Percentiles rank a stretch among this genome's conserved stretches.
Conservation (phyloP, 2,797 vertebrate species). For the Macrochelys suwanniensis region DNA sequence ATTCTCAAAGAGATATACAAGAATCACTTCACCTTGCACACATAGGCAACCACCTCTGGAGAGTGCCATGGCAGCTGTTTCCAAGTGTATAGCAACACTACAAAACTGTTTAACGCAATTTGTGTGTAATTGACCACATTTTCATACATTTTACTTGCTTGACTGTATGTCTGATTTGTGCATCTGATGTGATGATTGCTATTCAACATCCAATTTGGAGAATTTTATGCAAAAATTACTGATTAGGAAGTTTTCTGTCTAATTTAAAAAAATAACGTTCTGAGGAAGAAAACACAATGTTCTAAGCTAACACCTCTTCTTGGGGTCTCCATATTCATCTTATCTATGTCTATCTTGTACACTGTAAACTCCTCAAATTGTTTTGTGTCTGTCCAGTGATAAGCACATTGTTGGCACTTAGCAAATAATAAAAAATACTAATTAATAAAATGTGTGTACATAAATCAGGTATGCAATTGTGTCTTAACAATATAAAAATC, state of each 20-base stretch:
- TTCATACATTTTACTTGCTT: not conserved
- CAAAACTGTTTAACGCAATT: not conserved
- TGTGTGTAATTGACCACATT: not conserved
- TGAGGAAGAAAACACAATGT: not conserved
- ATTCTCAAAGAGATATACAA: not conserved
- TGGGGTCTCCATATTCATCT: not conserved
- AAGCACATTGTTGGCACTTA: not conserved
- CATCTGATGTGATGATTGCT: not conserved
- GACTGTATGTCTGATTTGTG: not conserved
- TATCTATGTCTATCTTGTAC: not conserved
- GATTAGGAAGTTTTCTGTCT: not conserved
- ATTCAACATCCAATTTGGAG: not conserved
- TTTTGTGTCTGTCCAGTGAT: not conserved
- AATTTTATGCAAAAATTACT: not conserved
- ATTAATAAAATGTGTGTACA: no score
- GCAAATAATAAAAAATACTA: no score
- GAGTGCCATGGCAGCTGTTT: not conserved
- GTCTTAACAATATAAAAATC: no score
- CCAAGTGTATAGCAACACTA: not conserved
- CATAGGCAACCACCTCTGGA: fast-evolving
- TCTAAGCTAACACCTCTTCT: not conserved
- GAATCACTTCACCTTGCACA: not conserved
- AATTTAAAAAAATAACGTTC: not conserved
- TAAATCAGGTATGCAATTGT: no score
- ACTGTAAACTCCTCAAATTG: slow-evolving; percentile 2